Percentiles rank a stretch among this genome's conserved stretches.
Evolutionary conservation across 2,113 vertebrate species (phyloP).

Genomic region (Macquaria australasica): DNA sequence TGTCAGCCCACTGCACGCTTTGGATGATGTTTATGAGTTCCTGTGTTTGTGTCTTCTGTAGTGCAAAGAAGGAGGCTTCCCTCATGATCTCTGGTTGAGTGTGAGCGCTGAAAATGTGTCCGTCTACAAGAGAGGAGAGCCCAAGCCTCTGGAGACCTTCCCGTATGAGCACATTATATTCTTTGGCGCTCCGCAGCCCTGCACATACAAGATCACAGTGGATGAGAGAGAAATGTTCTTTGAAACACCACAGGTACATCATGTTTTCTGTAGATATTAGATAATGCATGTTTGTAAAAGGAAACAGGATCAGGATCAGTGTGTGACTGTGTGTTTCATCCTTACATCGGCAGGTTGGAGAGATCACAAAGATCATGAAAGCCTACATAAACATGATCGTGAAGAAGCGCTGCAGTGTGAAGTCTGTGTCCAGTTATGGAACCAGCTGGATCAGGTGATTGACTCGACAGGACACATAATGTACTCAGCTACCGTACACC

Average conservation of each 20-base stretch:
- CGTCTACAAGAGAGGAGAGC: constrained; percentile 90
- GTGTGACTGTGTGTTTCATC: neutral
- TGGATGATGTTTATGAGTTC: neutral
- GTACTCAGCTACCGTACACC: neutral
- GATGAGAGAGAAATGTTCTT: constrained; percentile 96
- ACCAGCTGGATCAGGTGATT: constrained; percentile 90
- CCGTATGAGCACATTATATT: constrained; percentile 92
- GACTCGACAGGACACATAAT: neutral
- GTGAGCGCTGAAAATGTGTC: constrained; percentile 92
- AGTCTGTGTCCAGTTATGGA: constrained; percentile 88
- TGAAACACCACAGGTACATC: constrained; percentile 90
- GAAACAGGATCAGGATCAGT: neutral
- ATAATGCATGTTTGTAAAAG: neutral
- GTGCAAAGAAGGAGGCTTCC: constrained; percentile 94
- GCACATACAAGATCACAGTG: constrained; percentile 94
- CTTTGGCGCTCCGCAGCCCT: constrained; percentile 90
- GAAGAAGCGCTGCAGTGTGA: constrained; percentile 93
- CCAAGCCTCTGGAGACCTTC: constrained; percentile 91
- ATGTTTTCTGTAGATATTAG: neutral
- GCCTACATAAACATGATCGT: constrained; percentile 97
- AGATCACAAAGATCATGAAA: constrained; percentile 97
- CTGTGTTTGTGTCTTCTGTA: constrained; percentile 63
- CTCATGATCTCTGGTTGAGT: constrained; percentile 91
- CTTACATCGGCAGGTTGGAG: constrained; percentile 85
- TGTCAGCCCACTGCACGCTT: neutral